Base-by-base conservation (phyloP, 2,113 vertebrate genomes). In the Rafetus swinhoei region DNA sequence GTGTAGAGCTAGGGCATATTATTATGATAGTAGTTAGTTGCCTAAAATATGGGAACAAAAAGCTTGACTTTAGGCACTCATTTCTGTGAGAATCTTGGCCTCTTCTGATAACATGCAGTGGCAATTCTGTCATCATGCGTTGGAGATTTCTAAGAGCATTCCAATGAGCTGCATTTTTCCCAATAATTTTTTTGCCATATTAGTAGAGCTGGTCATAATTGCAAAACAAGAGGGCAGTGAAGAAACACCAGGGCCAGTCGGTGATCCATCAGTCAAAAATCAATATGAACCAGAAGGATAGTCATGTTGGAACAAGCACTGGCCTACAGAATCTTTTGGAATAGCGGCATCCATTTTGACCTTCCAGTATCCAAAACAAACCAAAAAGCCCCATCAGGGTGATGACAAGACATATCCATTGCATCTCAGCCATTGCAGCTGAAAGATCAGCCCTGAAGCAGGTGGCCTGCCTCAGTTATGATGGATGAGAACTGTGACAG, bases 381-480 rank as follows among this genome's bases (percentile, higher is more conserved):
- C 84, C 45, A 45, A 79, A 90, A 65, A 96, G 84, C 82, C 60
- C 80, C 81, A 86, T 94, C 89, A 93, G 90, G 84, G 88, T 89
- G 85, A 86, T 89, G 95, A 95, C 15, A 85, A 96, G 95, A 96
- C 84, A 24, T 82, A 95, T 95, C 93, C 95, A 81, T 74, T 3
- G 92, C 87, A 27, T 95, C 79, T 93, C 89, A 96, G 86, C 82
- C 84, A 90, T 88, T 82, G 80, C 53, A 35, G 82, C 87, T 96
- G 94, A 96, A 94, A 94, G 90, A 95, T 74, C 87, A 87, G 90
- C 91, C 81, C 72, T 65, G 76, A 92, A 97, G 96, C 88, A 97
- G 96, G 95, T 97, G 96, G 95, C 97, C 80, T 87, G 95, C 96
- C 96, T 97, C 8, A 2, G 79, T 96, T 88, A 95, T 87, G 96